Evolutionary conservation across 2,113 vertebrate species (phyloP).

Genomic region (Boleophthalmus pectinirostris): DNA sequence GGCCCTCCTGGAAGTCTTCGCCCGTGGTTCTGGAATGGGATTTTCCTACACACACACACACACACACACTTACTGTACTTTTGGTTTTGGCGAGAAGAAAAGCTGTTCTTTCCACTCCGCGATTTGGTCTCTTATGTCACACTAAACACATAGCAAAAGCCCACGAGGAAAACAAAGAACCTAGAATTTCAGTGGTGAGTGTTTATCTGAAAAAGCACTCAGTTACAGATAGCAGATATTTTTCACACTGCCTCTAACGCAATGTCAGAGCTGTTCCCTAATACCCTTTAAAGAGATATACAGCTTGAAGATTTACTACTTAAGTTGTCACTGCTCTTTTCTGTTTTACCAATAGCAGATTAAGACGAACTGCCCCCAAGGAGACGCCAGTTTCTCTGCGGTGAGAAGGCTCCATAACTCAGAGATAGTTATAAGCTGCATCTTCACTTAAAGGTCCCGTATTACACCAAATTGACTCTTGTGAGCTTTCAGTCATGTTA

Average conservation of each 20-base stretch:
- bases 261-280: constrained; percentile 17
- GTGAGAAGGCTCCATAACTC: constrained; percentile 20
- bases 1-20: constrained; percentile 32
- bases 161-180: constrained; percentile 25
- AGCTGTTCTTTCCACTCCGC: constrained; percentile 27
- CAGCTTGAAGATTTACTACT: constrained; percentile 33
- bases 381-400: constrained; percentile 7
- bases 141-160: constrained; percentile 9
- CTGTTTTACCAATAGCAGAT: constrained; percentile 39
- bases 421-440: not conserved
- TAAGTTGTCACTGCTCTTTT: constrained; percentile 37
- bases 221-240: constrained; percentile 23
- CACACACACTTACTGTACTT: constrained; percentile 27
- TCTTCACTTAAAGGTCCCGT: not conserved
- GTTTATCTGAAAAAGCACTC: constrained; percentile 7
- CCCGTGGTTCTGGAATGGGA: constrained; percentile 37
- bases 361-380: constrained; percentile 21
- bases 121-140: constrained; percentile 19
- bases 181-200: not conserved
- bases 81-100: constrained; percentile 42
- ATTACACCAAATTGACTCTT: no score
- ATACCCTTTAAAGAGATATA: constrained; percentile 43
- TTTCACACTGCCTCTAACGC: constrained; percentile 23
- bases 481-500: no score
- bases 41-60: constrained; percentile 45